phyloP scores from a whole-genome alignment of 2,888 invertebrate species.

The Sisyra nigra region DNA sequence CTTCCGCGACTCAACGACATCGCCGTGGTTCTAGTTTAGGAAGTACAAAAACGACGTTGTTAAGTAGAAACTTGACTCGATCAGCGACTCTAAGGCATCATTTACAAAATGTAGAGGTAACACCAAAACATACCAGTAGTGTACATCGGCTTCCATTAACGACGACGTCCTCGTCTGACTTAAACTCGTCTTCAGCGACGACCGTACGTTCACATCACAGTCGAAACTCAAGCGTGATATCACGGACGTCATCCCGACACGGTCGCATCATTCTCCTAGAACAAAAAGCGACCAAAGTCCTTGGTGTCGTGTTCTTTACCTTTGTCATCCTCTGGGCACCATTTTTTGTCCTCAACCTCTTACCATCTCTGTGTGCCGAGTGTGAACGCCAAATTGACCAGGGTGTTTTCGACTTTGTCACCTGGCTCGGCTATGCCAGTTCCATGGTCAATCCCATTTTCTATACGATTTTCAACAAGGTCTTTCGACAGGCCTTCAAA shows the following conservation, averaged over 20 bases:
- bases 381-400: slow-evolving; percentile 60
- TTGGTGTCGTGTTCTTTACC: slow-evolving; percentile 87
- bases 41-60: slow-evolving; percentile 40
- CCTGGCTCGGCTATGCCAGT: slow-evolving; percentile 89
- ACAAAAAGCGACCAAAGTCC: slow-evolving; percentile 91
- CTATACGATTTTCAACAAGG: slow-evolving; percentile 90
- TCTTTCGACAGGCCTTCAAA: slow-evolving; percentile 81
- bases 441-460: slow-evolving; percentile 93
- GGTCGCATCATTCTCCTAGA: slow-evolving; percentile 75
- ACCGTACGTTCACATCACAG: slow-evolving; percentile 56
- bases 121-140: slow-evolving; percentile 8
- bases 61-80: slow-evolving; percentile 39
- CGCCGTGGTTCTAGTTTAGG: slow-evolving; percentile 48
- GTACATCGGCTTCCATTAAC: slow-evolving; percentile 14
- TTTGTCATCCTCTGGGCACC: slow-evolving; percentile 94
- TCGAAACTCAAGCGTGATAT: slow-evolving; percentile 65
- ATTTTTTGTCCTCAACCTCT: slow-evolving; percentile 78
- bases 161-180: slow-evolving; percentile 7
- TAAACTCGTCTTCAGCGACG: slow-evolving; percentile 21
- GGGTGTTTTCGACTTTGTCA: slow-evolving; percentile 72
- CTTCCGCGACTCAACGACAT: slow-evolving; percentile 29
- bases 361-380: slow-evolving; percentile 66
- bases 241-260: slow-evolving; percentile 65
- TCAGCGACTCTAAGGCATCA: slow-evolving; percentile 44
- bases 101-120: slow-evolving; percentile 13